phyloP scores from a whole-genome alignment of 2,797 vertebrate species.

The Rallus crepitans region DNA sequence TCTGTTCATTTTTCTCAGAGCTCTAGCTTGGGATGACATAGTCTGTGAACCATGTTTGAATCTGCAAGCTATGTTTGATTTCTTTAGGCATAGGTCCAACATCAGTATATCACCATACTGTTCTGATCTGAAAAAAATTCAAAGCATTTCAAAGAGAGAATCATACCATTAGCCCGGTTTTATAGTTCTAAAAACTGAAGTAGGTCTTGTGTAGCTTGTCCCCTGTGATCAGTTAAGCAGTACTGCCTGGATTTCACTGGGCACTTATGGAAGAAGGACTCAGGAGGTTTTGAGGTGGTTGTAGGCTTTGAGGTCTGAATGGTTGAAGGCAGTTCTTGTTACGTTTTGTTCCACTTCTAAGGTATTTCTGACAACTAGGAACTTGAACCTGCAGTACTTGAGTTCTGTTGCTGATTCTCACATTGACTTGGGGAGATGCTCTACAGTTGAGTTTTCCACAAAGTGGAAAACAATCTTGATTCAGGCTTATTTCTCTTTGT shows the following conservation, averaged over 20 bases:
- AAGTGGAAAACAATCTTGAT: neutral
- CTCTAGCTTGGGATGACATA: conserved; percentile 26
- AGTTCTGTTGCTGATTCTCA: neutral
- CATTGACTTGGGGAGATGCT: neutral
- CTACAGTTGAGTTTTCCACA: neutral
- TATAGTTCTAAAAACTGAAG: neutral
- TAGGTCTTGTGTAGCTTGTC: neutral
- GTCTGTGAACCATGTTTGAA: conserved; percentile 44
- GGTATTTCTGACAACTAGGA: neutral
- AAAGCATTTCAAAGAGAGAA: neutral
- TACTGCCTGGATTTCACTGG: neutral
- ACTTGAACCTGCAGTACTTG: neutral
- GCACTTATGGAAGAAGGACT: neutral
- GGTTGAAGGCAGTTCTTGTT: neutral
- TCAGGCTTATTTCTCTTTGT: neutral
- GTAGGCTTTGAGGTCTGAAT: neutral
- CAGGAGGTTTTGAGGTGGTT: neutral
- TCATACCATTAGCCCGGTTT: neutral
- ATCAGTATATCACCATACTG: neutral
- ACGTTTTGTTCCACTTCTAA: neutral
- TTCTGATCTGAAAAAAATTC: conserved; percentile 2
- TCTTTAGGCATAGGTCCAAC: conserved; percentile 6
- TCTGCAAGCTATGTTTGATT: neutral
- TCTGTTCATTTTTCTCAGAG: conserved; percentile 60
- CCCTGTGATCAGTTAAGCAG: neutral